phyloP scores from a whole-genome alignment of 2,888 invertebrate species.

The Tinea semifulvella region DNA sequence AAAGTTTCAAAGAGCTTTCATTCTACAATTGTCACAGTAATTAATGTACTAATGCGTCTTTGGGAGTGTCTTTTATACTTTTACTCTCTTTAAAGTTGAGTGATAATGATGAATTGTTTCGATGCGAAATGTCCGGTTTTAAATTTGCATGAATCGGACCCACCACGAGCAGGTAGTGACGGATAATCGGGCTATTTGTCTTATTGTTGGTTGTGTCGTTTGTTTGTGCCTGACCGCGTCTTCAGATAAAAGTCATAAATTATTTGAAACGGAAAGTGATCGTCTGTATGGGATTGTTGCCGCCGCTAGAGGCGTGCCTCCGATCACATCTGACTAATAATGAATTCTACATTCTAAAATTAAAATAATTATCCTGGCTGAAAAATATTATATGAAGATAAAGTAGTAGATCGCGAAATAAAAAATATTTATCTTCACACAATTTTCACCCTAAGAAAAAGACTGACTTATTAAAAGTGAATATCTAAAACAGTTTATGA shows the following conservation, averaged over 20 bases:
- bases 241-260: conserved; percentile 64
- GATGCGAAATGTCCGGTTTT: conserved; percentile 26
- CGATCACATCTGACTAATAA: too few relatives aligned
- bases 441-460: too few relatives aligned
- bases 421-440: too few relatives aligned
- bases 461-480: too few relatives aligned
- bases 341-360: too few relatives aligned
- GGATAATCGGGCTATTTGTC: conserved; percentile 63
- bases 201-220: conserved; percentile 59
- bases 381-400: too few relatives aligned
- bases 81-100: conserved; percentile 47
- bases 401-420: too few relatives aligned
- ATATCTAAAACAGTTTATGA: too few relatives aligned
- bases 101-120: conserved; percentile 40
- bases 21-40: conserved; percentile 41
- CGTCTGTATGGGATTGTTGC: conserved; percentile 36
- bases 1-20: conserved; percentile 48
- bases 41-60: conserved; percentile 53
- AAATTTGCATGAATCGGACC: conserved; percentile 51
- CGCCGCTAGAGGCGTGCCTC: conserved; percentile 45
- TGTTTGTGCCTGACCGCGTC: conserved; percentile 60
- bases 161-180: conserved; percentile 57
- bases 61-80: conserved; percentile 40
- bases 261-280: conserved; percentile 56
- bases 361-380: too few relatives aligned